These are phyloP conservation scores for Morus bassanus DNA, from an alignment of 2,797 vertebrate genomes.

Conservation along the genomic window DNA sequence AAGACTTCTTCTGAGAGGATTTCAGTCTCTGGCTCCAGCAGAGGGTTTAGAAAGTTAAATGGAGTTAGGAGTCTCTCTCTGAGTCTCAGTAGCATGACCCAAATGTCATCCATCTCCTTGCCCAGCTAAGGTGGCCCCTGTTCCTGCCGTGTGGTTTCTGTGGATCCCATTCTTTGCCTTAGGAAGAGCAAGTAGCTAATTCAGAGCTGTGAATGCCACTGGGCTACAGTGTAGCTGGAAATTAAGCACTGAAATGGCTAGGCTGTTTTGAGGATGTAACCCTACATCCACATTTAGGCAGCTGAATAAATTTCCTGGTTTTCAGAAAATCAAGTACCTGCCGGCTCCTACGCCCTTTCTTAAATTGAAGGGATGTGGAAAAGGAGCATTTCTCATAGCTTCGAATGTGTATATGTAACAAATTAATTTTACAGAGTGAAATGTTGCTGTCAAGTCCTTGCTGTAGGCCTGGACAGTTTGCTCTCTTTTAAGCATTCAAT, in stretches of 20 bases:
- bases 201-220: not conserved
- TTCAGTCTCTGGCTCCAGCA: not conserved
- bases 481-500: not conserved
- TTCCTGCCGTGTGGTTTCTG: not conserved
- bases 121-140: not conserved
- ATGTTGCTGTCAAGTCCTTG: slow-evolving; percentile 24
- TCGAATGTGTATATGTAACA: not conserved
- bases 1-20: not conserved
- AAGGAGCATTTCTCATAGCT: not conserved
- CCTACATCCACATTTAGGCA: not conserved
- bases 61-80: not conserved
- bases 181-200: not conserved
- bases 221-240: not conserved
- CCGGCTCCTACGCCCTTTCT: not conserved
- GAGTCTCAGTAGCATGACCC: not conserved
- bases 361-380: not conserved
- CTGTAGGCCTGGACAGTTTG: slow-evolving; percentile 26
- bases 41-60: not conserved
- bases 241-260: not conserved
- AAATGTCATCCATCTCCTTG: not conserved
- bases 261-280: not conserved
- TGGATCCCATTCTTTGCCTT: not conserved
- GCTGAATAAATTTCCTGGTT: not conserved
- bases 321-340: not conserved
- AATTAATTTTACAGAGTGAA: slow-evolving; percentile 29